Conservation (phyloP, 2,113 vertebrate species). For the Ia io region DNA sequence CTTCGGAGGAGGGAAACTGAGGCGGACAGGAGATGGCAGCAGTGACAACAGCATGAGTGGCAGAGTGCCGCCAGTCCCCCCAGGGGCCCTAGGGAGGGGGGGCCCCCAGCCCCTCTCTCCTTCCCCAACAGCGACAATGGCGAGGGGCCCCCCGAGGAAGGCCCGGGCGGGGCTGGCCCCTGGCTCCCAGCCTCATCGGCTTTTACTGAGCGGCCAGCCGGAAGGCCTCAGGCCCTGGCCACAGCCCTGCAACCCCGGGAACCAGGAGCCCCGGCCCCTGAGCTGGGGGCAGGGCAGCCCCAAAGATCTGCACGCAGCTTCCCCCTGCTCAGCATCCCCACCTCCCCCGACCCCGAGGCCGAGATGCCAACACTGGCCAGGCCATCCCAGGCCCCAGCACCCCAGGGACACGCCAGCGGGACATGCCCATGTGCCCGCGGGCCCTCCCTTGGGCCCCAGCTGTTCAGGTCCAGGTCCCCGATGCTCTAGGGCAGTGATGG, state of each 20-base stretch:
- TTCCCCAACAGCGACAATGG: conserved; percentile 33
- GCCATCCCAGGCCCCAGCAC: neutral
- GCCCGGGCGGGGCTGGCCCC: conserved; percentile 59
- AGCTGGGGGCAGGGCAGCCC: conserved; percentile 47
- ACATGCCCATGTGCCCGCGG: neutral
- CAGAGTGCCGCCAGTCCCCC: neutral
- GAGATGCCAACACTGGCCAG: neutral
- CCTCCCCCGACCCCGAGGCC: neutral
- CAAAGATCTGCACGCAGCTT: neutral
- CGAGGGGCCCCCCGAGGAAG: conserved; percentile 56
- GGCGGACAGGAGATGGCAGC: neutral
- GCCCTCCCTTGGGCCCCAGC: neutral
- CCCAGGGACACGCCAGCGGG: neutral
- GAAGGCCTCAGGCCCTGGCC: conserved; percentile 72
- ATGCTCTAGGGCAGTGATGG: too few species aligned
- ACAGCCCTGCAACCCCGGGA: conserved; percentile 39
- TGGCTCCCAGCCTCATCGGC: conserved; percentile 77
- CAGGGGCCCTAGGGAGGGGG: neutral
- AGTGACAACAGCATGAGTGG: neutral
- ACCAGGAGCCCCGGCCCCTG: neutral
- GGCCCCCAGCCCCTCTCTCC: neutral
- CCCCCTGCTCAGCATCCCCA: neutral
- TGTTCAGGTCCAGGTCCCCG: neutral
- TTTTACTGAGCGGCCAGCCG: conserved; percentile 78
- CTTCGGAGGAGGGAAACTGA: neutral